phyloP scores from a whole-genome alignment of 2,888 invertebrate genomes.

The Tachina lurida region DNA sequence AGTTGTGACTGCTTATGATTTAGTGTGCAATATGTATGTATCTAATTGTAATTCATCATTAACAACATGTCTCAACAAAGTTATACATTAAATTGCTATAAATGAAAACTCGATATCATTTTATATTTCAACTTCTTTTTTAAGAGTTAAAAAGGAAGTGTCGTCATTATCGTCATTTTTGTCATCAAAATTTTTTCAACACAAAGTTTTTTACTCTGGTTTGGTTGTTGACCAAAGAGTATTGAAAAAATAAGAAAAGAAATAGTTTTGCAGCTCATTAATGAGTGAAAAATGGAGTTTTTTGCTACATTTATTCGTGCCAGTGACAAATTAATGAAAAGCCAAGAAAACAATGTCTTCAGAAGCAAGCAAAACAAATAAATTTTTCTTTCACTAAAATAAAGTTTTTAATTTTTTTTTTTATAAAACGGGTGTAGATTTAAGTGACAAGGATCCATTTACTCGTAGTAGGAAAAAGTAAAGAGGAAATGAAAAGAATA shows the following conservation, averaged over 20 bases:
- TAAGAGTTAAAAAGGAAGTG: slow-evolving; percentile 45
- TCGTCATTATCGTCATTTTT: slow-evolving; percentile 68
- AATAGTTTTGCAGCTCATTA: slow-evolving; percentile 74
- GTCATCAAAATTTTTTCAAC: slow-evolving; percentile 63
- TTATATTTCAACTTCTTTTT: background rate
- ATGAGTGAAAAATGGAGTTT: slow-evolving; percentile 54
- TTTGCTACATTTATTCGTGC: slow-evolving; percentile 37
- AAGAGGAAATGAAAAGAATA: background rate
- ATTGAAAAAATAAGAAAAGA: slow-evolving; percentile 25
- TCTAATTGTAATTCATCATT: slow-evolving; percentile 74
- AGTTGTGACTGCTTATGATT: no score
- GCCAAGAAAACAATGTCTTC: slow-evolving; percentile 52
- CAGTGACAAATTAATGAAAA: slow-evolving; percentile 68
- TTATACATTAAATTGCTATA: slow-evolving; percentile 40
- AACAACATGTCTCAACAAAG: slow-evolving; percentile 16
- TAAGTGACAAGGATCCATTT: slow-evolving; percentile 20
- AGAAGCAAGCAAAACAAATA: slow-evolving; percentile 4
- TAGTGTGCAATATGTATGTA: background rate
- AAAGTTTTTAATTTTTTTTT: slow-evolving; percentile 13
- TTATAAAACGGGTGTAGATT: slow-evolving; percentile 11
- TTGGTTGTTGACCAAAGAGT: slow-evolving; percentile 56
- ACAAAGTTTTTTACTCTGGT: slow-evolving; percentile 33
- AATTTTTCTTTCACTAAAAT: background rate
- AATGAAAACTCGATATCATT: slow-evolving; percentile 1
- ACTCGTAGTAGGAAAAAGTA: background rate